phyloP scores from a whole-genome alignment of 2,113 vertebrate species.

The Gasterosteus aculeatus region DNA sequence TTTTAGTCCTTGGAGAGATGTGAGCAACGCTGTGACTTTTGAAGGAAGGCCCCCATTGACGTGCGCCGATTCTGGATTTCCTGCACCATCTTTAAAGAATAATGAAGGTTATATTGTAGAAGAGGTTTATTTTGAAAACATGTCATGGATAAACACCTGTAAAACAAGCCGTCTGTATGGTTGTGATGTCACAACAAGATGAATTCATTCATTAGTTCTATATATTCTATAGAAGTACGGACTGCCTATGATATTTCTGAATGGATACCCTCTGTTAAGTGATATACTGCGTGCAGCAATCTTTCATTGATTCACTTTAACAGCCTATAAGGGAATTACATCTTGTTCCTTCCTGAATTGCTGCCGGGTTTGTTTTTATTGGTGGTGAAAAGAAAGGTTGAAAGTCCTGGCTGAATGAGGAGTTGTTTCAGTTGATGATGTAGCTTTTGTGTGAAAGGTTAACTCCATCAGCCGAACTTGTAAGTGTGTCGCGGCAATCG shows the following conservation, averaged over 20 bases:
- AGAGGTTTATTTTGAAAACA: background rate
- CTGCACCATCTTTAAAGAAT: background rate
- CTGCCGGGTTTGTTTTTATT: background rate
- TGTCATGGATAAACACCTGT: background rate
- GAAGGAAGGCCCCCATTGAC: slow-evolving; percentile 4
- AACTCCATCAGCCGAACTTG: background rate
- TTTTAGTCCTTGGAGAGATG: slow-evolving; percentile 39
- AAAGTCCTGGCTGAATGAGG: background rate
- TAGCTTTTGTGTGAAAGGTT: background rate
- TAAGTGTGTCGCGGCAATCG: background rate
- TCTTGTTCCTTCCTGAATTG: background rate
- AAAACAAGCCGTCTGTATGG: background rate
- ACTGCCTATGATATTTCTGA: background rate
- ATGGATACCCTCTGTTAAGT: background rate
- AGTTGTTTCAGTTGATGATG: background rate
- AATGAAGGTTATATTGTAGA: background rate
- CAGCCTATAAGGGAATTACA: background rate
- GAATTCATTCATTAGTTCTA: too few relatives aligned
- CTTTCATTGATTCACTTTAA: background rate
- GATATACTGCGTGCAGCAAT: background rate
- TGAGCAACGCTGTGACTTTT: slow-evolving; percentile 34
- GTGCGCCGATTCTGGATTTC: background rate
- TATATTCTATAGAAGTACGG: background rate
- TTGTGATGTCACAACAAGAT: background rate
- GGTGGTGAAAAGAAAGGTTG: background rate